A percentile compares a stretch with the other conserved stretches of the same genome.
phyloP scores from a whole-genome alignment of 1,140 invertebrate species.

The Drosophila pachea region DNA sequence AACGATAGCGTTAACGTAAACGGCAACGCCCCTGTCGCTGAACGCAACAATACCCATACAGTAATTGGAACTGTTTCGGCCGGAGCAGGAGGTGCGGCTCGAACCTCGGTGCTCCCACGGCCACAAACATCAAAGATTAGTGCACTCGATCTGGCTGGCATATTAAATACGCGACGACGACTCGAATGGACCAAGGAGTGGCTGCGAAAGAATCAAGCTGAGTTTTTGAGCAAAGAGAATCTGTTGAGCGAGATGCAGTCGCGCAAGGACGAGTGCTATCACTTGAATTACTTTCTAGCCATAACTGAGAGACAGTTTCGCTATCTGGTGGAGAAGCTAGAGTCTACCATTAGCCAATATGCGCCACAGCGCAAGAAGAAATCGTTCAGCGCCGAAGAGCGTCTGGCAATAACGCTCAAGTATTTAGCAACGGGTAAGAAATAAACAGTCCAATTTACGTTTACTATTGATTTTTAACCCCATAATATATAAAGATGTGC shows the following conservation, averaged over 20 bases:
- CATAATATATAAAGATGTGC: neutral
- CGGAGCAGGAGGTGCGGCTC: slow-evolving; percentile 57
- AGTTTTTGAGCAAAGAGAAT: slow-evolving; percentile 74
- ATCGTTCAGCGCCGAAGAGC: slow-evolving; percentile 74
- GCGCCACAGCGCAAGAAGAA: slow-evolving; percentile 77
- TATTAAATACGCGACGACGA: slow-evolving; percentile 66
- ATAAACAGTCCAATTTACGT: neutral
- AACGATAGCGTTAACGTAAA: slow-evolving; percentile 39
- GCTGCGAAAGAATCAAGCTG: slow-evolving; percentile 74
- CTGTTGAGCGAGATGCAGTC: slow-evolving; percentile 71
- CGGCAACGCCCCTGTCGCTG: slow-evolving; percentile 56
- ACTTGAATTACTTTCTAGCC: slow-evolving; percentile 77
- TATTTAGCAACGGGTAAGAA: slow-evolving; percentile 77
- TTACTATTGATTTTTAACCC: neutral
- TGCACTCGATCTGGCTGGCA: slow-evolving; percentile 70
- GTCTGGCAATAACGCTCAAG: slow-evolving; percentile 77
- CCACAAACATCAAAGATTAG: slow-evolving; percentile 72
- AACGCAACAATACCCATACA: slow-evolving; percentile 42
- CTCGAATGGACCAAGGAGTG: slow-evolving; percentile 77
- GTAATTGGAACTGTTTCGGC: slow-evolving; percentile 18
- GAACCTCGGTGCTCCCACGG: slow-evolving; percentile 58
- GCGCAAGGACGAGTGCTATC: slow-evolving; percentile 74
- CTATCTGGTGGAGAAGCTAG: slow-evolving; percentile 70
- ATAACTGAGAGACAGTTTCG: slow-evolving; percentile 77
- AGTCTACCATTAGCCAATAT: slow-evolving; percentile 72